Evolutionary conservation across 1,140 invertebrate genomes (phyloP), one percentile per base, ranked within the genome.

Genomic region (Drosophila tristis): DNA sequence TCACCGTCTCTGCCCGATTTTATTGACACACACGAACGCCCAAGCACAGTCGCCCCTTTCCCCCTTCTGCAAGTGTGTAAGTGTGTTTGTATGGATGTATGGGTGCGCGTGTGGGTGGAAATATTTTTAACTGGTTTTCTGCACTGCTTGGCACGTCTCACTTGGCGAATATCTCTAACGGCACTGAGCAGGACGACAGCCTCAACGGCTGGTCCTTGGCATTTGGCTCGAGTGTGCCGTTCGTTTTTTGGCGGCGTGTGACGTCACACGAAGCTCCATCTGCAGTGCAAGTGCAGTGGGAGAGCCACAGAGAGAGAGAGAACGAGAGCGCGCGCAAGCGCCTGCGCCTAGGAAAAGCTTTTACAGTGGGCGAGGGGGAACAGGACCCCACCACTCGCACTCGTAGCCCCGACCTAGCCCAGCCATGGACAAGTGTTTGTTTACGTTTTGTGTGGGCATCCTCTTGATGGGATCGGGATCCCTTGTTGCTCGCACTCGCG

Each of bases 371-470:
- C 16, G n/a, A 25, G 25, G 20, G 20, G 20, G 16, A 20, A 15
- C 11, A 4, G 31, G 8, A 9, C 25, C 2, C 26, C 43, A 35
- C 26, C 43, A 35, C 63, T 50, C 63, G 48, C 63, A 48, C 50
- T 5, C 35, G 35, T 39, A 71, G 57, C 70, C 66, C 45, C 66
- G 66, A 70, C 67, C 49, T 44, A 55, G 43, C 55, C 48, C 26
- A 45, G 43, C 55, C 48, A 43, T 59, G 61, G 61, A 71, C 82
- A 87, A 86, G 84, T 86, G 82, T 86, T 86, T 86, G 82, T 86
- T 86, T 86, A 86, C 82, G 78, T 86, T 86, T 86, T 82, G 16
- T 39, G 9, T 59, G 42, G 42, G 39, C 44, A 60, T 55, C 54
- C 55, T 29, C 29, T 31, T 25, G 53, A 64, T 15, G 61, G 31